Base-by-base conservation (phyloP, 1,140 invertebrate species). In the Pogonomyrmex barbatus region DNA sequence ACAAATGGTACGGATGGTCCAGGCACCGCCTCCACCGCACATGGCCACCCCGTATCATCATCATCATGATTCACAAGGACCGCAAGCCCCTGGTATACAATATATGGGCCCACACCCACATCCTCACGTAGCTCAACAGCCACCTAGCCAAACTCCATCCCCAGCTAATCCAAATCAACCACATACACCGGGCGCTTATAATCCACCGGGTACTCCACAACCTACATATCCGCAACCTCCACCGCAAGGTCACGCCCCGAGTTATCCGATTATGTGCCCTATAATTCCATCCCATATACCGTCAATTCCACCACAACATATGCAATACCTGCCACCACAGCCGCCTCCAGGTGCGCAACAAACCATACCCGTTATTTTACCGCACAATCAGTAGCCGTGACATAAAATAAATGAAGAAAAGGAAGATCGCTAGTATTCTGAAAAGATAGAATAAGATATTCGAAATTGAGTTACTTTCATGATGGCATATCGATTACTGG, bases 21-120 rank as follows among this genome's bases (percentile, higher is more conserved):
- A 95, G 84, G 92, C 94, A 50, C 91, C 93, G 58, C 93, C 93
- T 58, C 94, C 95, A 76, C 95, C 95, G 62, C 95, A 96, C 89
- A 95, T 96, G 94, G 95, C 96, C 75, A 95, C 96, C 75, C 96
- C 97, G 90, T 97, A 96, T 91, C 96, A 95, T 86, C 95, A 96
- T 91, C 96, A 95, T 87, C 95, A 96, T 68, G 96, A 96, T 10
- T 95, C 96, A 58, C 95, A 95, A 36, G 95, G 95, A 52, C 95
- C 95, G 17, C 94, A 95, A 92, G 93, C 95, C 76, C 93, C 95
- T 90, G 94, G 93, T 30, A 93, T 96, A 73, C 96, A 96, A 91
- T 97, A 96, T 88, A 95, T 97, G 93, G 94, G 94, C 77, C 96
- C 95, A n/a, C 95, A 95, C 71, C 94, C 94, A 14, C 95, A 95